These are phyloP conservation scores for Noctuana brunneofusca DNA, from an alignment of 2,888 invertebrate genomes.

Conservation along the genomic window DNA sequence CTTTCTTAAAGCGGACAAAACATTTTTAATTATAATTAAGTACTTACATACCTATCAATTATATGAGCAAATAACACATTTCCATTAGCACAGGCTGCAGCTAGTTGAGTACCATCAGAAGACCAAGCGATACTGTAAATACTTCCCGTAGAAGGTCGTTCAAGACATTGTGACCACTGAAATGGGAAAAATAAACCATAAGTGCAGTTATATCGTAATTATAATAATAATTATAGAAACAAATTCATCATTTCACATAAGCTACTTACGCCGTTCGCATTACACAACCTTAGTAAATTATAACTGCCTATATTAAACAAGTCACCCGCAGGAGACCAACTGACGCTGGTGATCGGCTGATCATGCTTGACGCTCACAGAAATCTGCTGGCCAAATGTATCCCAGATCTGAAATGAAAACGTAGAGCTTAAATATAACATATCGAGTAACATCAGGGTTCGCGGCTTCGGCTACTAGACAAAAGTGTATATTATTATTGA, in stretches of 20 bases:
- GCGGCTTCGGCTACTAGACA: too few species aligned
- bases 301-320: constrained; percentile 96
- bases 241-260: too few species aligned
- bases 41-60: constrained; percentile 86
- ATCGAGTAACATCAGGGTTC: too few species aligned
- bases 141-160: constrained; percentile 94
- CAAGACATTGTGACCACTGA: constrained; percentile 97
- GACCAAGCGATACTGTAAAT: constrained; percentile 96
- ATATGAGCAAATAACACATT: constrained; percentile 95
- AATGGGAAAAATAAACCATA: constrained; percentile 22
- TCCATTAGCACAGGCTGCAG: constrained; percentile 96
- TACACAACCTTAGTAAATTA: constrained; percentile 95
- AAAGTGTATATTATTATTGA: too few species aligned
- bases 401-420: constrained; percentile 88
- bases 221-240: too few species aligned
- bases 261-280: constrained; percentile 92
- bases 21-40: neutral
- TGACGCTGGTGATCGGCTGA: constrained; percentile 94
- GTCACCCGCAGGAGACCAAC: constrained; percentile 96
- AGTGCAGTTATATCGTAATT: too few species aligned
- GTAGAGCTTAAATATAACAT: neutral
- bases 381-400: constrained; percentile 93
- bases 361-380: constrained; percentile 93
- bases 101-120: constrained; percentile 96
- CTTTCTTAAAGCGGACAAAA: constrained; percentile 29